Evolutionary conservation across 2,113 vertebrate species (phyloP), one percentile per base, ranked within the genome.

Genomic region (Mesitornis unicolor): DNA sequence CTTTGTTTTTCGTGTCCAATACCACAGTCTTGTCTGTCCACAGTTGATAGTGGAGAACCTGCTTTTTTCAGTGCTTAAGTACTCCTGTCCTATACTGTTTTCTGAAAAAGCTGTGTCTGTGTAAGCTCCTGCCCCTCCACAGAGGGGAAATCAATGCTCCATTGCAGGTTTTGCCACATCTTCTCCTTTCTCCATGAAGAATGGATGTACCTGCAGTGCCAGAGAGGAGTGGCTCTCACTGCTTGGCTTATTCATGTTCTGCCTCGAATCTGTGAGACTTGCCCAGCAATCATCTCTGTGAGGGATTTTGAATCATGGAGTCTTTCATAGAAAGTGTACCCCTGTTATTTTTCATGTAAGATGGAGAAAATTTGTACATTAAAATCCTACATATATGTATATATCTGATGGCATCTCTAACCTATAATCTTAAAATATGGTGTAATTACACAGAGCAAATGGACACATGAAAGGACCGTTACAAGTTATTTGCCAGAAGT

Each of bases 221-320:
- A 0, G 9, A 43, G 13, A 61, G 14, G 16, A 56, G 15, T 8
- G 4, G 14, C 7, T 74, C 26, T 83, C 20, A 28, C 10, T 22
- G 54, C 59, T 65, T 53, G 33, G 12, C 10, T 67, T 56, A 4
- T 16, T 65, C 33, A 18, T 1, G 0, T 70, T 88, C 29, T 40
- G 25, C 6, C 11, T 79, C 31, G 3, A 18, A 2, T n/a, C 53
- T 73, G 11, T 0, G 0, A 57, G 36, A 22, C 19, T n/a, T 53
- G 40, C 20, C 31, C 40, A 43, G 19, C 11, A 35, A 6, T 67
- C 47, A 25, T 14, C 13, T 28, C 33, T 40, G 13, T 19, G 28
- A 57, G 29, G 31, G 21, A 35, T 63, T 80, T 16, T 47, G 40
- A 59, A 40, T 53, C 20, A 14, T 15, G 18, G 22, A 54, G 31